Conservation (phyloP, 2,888 invertebrate genomes). For the Hirtodrosophila trivittata region DNA sequence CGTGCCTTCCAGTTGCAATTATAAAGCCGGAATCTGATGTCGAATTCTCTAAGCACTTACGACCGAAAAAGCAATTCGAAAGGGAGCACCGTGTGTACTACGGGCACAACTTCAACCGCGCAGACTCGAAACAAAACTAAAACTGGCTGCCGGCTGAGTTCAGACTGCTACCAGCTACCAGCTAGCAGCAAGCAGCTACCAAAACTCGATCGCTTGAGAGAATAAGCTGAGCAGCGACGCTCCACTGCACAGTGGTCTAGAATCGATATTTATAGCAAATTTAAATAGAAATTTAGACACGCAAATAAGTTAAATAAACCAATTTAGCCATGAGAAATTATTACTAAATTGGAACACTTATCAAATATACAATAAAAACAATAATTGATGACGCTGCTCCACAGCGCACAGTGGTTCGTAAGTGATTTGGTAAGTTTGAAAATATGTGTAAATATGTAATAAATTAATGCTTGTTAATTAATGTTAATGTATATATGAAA, state of each 20-base stretch:
- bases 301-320: background rate
- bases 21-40: constrained; percentile 70
- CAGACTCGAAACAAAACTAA: constrained; percentile 70
- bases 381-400: background rate
- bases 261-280: constrained; percentile 9
- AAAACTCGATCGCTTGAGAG: constrained; percentile 74
- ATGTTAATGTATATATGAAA: too few species aligned
- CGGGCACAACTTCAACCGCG: constrained; percentile 66
- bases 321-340: background rate
- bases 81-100: constrained; percentile 42
- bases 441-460: too few species aligned
- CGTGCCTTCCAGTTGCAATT: constrained; percentile 75
- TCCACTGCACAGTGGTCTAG: constrained; percentile 52
- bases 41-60: constrained; percentile 58
- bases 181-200: constrained; percentile 38
- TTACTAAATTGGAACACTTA: too few species aligned
- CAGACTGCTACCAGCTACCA: constrained; percentile 8
- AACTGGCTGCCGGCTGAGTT: constrained; percentile 56
- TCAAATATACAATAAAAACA: background rate
- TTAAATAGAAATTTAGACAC: background rate
- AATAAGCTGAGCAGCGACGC: constrained; percentile 55
- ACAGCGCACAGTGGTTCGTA: background rate
- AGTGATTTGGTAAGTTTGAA: too few species aligned
- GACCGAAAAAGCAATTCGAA: constrained; percentile 44
- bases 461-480: too few species aligned